Base-by-base conservation (phyloP, 2,888 invertebrate genomes). In the Lomographa bimaculata region DNA sequence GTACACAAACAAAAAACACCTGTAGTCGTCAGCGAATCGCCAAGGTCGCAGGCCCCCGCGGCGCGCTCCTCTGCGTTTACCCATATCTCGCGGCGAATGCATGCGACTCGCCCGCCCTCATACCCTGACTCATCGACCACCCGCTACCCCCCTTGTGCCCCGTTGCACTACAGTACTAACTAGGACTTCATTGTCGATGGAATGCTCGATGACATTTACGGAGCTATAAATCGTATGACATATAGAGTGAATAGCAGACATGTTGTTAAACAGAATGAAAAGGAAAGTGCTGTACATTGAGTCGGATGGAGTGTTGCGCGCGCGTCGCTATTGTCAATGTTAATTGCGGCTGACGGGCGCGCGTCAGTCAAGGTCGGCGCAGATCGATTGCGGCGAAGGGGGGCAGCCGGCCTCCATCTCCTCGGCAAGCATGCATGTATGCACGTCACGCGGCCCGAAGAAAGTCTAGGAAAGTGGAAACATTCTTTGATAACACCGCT, bases 1-100 rank as follows among this genome's bases (percentile, higher is more conserved):
- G 71, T 71, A 69, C 67, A 70, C 81, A 81, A 84, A 85, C 79
- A 86, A 89, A 84, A 86, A 84, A 84, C 86, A 87, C 87, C 86
- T 87, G 87, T 85, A 86, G 80, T 79, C 82, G 84, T 79, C 79
- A 79, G 82, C 67, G 79, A 83, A 78, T 79, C 67, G 75, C 72
- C 87, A 87, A 86, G 86, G 85, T 81, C 84, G 75, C 78, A 79
- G 77, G 81, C 80, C 83, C 81, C 79, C 73, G 79, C 73, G 67
- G 74, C 74, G 74, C 71, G 77, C 70, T 73, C 58, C 75, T 79
- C 76, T 57, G 77, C 84, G 86, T 78, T 87, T 84, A 87, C 85
- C 87, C 80, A 87, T 82, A 87, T 89, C 82, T 86, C 81, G 81
- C 84, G 80, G 79, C 80, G 72, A 80, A 71, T 81, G 85, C 82